Conservation (phyloP, 2,113 vertebrate species). For the Nettapus auritus region DNA sequence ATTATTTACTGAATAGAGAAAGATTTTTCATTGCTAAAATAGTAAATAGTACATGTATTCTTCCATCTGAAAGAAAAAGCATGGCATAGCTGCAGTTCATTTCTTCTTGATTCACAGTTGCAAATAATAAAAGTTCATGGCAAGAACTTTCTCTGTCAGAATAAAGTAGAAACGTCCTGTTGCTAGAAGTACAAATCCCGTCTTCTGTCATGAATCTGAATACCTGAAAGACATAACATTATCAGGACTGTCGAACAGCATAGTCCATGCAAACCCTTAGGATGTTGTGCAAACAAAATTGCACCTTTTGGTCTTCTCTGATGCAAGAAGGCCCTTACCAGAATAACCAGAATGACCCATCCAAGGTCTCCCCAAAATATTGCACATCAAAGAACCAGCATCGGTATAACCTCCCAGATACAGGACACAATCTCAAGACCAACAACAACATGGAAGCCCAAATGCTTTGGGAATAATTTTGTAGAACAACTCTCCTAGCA, state of each 20-base stretch:
- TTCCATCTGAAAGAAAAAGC: background rate
- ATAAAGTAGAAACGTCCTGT: background rate
- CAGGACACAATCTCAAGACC: background rate
- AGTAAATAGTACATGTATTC: background rate
- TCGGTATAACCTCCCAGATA: background rate
- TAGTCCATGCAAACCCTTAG: background rate
- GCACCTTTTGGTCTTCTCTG: background rate
- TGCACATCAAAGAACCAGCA: background rate
- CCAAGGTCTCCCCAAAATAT: background rate
- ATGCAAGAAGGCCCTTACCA: background rate
- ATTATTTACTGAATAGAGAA: background rate
- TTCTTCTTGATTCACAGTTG: slow-evolving; percentile 41
- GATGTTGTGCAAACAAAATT: background rate
- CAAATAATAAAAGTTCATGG: slow-evolving; percentile 8
- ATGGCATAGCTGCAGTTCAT: background rate
- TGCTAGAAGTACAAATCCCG: slow-evolving; percentile 71
- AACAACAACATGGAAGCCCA: background rate
- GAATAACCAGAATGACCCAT: slow-evolving; percentile 17
- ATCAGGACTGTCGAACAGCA: background rate
- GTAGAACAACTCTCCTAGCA: background rate
- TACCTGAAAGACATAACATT: slow-evolving; percentile 75
- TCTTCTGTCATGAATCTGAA: slow-evolving; percentile 71
- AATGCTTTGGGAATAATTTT: background rate
- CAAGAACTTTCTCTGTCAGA: background rate
- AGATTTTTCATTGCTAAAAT: background rate